These are phyloP conservation scores for Drosophila pruinosa DNA, from an alignment of 1,140 invertebrate species.

Conservation along the genomic window DNA sequence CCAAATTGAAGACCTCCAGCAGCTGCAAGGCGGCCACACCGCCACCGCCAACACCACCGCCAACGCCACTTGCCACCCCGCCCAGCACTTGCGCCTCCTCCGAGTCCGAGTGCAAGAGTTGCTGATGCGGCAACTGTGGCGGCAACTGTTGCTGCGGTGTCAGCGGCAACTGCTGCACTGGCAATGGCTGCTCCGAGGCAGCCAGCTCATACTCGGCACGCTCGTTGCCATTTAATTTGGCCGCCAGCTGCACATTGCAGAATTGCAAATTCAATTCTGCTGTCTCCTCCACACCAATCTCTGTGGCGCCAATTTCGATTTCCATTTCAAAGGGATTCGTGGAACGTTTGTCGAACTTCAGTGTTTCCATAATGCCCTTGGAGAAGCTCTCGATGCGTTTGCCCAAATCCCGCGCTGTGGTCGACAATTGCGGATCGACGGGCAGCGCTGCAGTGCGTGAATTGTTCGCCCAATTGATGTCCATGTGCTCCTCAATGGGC, in stretches of 20 bases:
- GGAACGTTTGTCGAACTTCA: slow-evolving; percentile 81
- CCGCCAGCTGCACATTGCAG: slow-evolving; percentile 62
- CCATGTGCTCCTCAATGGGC: slow-evolving; percentile 82
- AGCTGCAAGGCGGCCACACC: slow-evolving; percentile 58
- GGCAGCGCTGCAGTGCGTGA: slow-evolving; percentile 69
- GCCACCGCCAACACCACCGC: slow-evolving; percentile 5
- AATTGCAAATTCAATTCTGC: slow-evolving; percentile 66
- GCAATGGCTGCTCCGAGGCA: slow-evolving; percentile 39
- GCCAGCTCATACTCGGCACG: slow-evolving; percentile 66
- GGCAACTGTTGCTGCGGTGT: slow-evolving; percentile 16
- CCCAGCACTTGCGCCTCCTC: slow-evolving; percentile 56
- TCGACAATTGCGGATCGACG: slow-evolving; percentile 66
- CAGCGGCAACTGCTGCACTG: slow-evolving; percentile 10
- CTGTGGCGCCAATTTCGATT: slow-evolving; percentile 81
- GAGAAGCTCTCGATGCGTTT: slow-evolving; percentile 82
- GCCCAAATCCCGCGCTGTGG: slow-evolving; percentile 71
- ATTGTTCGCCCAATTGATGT: slow-evolving; percentile 82
- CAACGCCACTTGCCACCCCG: slow-evolving; percentile 15
- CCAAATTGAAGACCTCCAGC: slow-evolving; percentile 76
- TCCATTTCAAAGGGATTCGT: slow-evolving; percentile 82
- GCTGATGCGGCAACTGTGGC: slow-evolving; percentile 33
- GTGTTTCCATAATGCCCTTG: slow-evolving; percentile 80
- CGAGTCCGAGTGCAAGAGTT: slow-evolving; percentile 57
- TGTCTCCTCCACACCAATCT: slow-evolving; percentile 76
- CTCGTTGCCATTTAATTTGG: slow-evolving; percentile 82